Evolutionary conservation across 1,140 invertebrate genomes (phyloP).

Genomic region (Aplysia californica): DNA sequence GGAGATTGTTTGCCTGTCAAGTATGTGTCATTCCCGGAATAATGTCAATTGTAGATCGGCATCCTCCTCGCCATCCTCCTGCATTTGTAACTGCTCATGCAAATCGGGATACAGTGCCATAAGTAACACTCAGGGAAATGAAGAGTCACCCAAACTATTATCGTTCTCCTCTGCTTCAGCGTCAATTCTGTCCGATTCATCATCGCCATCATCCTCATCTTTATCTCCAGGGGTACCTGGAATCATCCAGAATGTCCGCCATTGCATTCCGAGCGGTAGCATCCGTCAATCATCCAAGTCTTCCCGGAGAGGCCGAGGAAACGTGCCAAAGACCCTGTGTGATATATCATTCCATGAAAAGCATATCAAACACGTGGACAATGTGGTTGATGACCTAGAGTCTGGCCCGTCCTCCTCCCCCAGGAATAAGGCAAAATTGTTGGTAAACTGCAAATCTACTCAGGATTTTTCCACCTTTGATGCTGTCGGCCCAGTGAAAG

Average conservation of each 20-base stretch:
- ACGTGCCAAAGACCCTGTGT: neutral
- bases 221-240: neutral
- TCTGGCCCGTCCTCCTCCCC: too few species aligned
- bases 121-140: too few species aligned
- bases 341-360: neutral
- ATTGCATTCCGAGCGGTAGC: neutral
- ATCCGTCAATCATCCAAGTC: neutral
- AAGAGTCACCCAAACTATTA: too few species aligned
- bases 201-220: neutral
- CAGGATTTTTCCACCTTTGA: too few species aligned
- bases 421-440: too few species aligned
- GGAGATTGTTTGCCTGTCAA: slow-evolving; percentile 8
- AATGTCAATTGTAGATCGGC: slow-evolving; percentile 11
- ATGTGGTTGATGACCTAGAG: too few species aligned
- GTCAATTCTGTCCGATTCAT: neutral
- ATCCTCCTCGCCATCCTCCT: slow-evolving; percentile 7
- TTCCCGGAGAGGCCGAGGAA: neutral
- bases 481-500: too few species aligned
- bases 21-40: slow-evolving; percentile 20
- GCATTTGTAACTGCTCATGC: slow-evolving; percentile 21
- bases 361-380: too few species aligned
- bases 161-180: neutral
- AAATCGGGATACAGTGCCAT: neutral
- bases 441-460: too few species aligned
- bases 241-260: neutral